A percentile compares a stretch with the other conserved stretches of the same genome.
Conservation (phyloP, 2,888 invertebrate species). For the Tetheella fluctuosa region DNA sequence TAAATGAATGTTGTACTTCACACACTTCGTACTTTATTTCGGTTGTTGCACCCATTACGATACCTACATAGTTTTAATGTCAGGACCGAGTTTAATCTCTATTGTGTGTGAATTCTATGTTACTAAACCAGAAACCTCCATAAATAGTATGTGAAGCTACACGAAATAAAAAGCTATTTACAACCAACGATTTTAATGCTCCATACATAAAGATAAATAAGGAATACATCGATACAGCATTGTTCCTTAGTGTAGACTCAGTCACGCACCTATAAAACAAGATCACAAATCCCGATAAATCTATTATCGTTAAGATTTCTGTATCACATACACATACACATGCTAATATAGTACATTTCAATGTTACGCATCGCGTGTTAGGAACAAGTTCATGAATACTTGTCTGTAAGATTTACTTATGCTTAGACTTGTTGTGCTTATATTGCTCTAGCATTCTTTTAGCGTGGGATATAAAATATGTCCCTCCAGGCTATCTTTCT, state of each 20-base stretch:
- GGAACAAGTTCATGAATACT: constrained; percentile 41
- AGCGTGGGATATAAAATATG: not conserved
- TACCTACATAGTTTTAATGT: not conserved
- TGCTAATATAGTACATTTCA: constrained; percentile 47
- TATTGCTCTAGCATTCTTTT: constrained; percentile 3
- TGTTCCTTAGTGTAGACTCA: constrained; percentile 37
- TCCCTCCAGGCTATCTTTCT: not conserved
- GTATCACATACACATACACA: constrained; percentile 59
- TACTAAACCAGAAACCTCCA: not conserved
- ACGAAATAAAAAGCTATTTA: not conserved
- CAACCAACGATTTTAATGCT: not conserved
- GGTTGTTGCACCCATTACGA: not conserved
- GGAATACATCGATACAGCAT: constrained; percentile 16
- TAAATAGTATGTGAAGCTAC: not conserved
- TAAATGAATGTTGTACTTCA: not conserved
- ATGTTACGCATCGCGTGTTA: constrained; percentile 52
- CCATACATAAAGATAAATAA: constrained; percentile 34
- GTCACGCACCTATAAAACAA: constrained; percentile 48
- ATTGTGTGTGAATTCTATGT: not conserved
- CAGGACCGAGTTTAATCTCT: not conserved
- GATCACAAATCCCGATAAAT: constrained; percentile 57
- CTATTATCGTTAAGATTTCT: constrained; percentile 60
- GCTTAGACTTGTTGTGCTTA: constrained; percentile 13
- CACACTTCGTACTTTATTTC: not conserved
- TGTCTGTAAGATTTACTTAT: constrained; percentile 15